Percentiles rank a stretch among this genome's conserved stretches.
phyloP scores from a whole-genome alignment of 2,888 invertebrate genomes.

The Sarcophaga rosellei region DNA sequence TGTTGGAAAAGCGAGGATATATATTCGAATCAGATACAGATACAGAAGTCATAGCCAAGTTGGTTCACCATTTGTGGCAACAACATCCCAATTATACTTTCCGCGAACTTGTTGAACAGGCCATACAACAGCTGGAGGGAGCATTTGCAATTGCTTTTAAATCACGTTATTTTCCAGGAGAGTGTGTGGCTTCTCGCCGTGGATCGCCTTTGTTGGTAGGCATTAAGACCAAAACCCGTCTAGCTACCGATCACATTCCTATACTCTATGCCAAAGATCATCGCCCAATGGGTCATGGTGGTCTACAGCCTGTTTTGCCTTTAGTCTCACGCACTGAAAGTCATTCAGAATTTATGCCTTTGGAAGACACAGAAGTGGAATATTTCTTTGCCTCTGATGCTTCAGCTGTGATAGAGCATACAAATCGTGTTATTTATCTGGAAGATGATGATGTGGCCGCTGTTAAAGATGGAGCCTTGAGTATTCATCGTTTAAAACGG shows the following conservation, averaged over 20 bases:
- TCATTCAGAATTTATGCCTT: constrained; percentile 94
- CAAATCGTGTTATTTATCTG: constrained; percentile 98
- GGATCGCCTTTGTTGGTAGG: constrained; percentile 98
- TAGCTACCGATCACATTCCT: constrained; percentile 98
- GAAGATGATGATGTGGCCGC: constrained; percentile 98
- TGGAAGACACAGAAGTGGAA: constrained; percentile 96
- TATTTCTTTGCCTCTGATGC: constrained; percentile 99
- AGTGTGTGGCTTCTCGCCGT: constrained; percentile 97
- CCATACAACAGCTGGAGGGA: constrained; percentile 98
- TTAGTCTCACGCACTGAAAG: constrained; percentile 91
- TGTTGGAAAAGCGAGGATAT: constrained; percentile 95
- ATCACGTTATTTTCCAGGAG: constrained; percentile 97
- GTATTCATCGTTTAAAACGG: constrained; percentile 95
- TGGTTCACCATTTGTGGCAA: constrained; percentile 95
- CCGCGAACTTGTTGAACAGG: constrained; percentile 97
- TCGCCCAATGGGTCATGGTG: constrained; percentile 84
- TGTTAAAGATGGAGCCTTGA: constrained; percentile 94
- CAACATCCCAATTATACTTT: constrained; percentile 95
- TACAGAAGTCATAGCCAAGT: constrained; percentile 98
- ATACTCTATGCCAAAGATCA: constrained; percentile 91
- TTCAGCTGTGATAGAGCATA: constrained; percentile 99
- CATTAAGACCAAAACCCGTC: constrained; percentile 95
- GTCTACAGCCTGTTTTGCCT: constrained; percentile 83
- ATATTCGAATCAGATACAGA: constrained; percentile 99
- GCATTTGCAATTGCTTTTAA: constrained; percentile 99